A percentile compares a stretch with the other conserved stretches of the same genome.
phyloP scores from a whole-genome alignment of 2,113 vertebrate species.

The Dendropsophus ebraccatus region DNA sequence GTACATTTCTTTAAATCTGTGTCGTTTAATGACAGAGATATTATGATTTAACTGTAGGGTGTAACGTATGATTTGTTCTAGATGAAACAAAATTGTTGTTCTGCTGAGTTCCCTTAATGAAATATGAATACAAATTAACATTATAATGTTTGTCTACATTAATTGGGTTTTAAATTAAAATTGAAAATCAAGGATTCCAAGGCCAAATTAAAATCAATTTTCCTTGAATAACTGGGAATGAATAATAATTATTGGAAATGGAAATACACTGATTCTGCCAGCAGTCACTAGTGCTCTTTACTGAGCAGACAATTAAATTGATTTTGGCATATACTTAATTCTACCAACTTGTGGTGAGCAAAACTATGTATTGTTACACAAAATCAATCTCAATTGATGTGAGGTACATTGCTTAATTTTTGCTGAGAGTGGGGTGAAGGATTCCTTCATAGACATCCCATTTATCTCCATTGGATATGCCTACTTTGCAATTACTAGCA shows the following conservation, averaged over 20 bases:
- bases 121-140: constrained; percentile 42
- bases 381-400: constrained; percentile 42
- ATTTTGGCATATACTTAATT: constrained; percentile 40
- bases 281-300: constrained; percentile 36
- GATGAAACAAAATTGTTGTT: constrained; percentile 19
- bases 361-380: constrained; percentile 37
- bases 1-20: not conserved
- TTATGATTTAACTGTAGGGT: not conserved
- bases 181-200: constrained; percentile 28
- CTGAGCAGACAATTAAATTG: constrained; percentile 45
- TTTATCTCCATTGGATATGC: constrained; percentile 52
- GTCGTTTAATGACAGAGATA: not conserved
- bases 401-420: constrained; percentile 23
- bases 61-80: constrained; percentile 9
- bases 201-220: constrained; percentile 49
- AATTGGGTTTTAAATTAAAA: constrained; percentile 42
- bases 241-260: constrained; percentile 47
- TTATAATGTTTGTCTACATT: constrained; percentile 32
- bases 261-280: constrained; percentile 32
- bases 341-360: constrained; percentile 36
- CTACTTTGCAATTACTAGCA: constrained; percentile 35
- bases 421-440: constrained; percentile 27
- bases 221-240: constrained; percentile 40
- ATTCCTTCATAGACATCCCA: constrained; percentile 30
- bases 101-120: constrained; percentile 20